Evolutionary conservation across 2,797 vertebrate species (phyloP), one percentile per base, ranked within the genome.

Genomic region (Melanotaenia maccullochi): DNA sequence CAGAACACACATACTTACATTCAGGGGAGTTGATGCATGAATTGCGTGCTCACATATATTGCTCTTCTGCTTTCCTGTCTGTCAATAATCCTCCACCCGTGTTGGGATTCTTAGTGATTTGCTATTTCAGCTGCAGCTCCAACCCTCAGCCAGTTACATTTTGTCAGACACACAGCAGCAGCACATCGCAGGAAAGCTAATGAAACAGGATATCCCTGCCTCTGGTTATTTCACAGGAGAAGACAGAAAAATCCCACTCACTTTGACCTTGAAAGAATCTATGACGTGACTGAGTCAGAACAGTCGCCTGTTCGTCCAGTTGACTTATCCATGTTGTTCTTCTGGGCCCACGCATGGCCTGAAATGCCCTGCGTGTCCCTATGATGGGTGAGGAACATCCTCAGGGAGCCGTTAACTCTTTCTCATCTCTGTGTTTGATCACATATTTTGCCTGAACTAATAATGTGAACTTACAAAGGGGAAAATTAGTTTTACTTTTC

Each of bases 141-240:
- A 38, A 70, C 74, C 67, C 81, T 81, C 81, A 58, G 79, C 71
- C 72, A 38, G 79, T 40, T 78, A 68, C 77, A 72, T 84, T 87
- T 75, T 80, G 84, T 83, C 18, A 67, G 82, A 81, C 79, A 65
- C 71, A 74, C 54, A 13, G 78, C 60, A 32, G 79, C 66, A 62
- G 60, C n/a, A 69, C 65, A 51, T 78, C 60, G 83, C 83, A 75
- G 78, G 85, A 87, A 81, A 85, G 82, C 80, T 85, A 81, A 89
- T 87, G 83, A 82, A 87, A 91, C 71, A 81, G 80, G 85, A 91
- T 83, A 83, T 75, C 54, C 81, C 84, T 71, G 67, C 71, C 74
- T 82, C 68, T 59, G 71, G 62, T 83, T 81, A 82, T 81, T 89
- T 67, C 59, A 60, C 49, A 35, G 38, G 56, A 82, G 80, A 57